Evolutionary conservation across 2,888 invertebrate species (phyloP).

Genomic region (Lysandra bellargus): DNA sequence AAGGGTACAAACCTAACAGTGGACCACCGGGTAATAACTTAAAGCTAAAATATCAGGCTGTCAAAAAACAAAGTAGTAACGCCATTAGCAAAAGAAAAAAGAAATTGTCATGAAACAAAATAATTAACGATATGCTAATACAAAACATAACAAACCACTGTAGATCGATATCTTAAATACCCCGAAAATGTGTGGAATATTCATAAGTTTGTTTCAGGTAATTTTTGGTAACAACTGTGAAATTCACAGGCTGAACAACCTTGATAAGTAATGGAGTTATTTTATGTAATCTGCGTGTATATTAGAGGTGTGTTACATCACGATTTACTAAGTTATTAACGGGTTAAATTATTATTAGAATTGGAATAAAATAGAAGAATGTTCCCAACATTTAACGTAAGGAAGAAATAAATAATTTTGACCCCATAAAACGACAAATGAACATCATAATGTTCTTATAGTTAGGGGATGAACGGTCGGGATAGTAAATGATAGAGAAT

Average conservation of each 20-base stretch:
- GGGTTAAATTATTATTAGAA: background rate
- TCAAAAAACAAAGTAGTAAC: conserved; percentile 23
- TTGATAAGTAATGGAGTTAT: conserved; percentile 27
- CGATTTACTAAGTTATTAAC: background rate
- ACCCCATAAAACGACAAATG: background rate
- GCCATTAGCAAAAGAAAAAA: conserved; percentile 21
- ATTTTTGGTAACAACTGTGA: conserved; percentile 22
- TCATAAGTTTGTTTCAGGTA: conserved; percentile 28
- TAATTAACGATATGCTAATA: conserved; percentile 30
- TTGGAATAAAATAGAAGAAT: background rate
- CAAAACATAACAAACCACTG: conserved; percentile 21
- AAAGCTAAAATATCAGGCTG: conserved; percentile 13
- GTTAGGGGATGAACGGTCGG: background rate
- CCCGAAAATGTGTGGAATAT: conserved; percentile 28
- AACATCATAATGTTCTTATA: background rate
- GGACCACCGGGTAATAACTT: background rate
- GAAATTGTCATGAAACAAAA: conserved; percentile 30
- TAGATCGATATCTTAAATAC: conserved; percentile 29
- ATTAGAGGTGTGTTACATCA: background rate
- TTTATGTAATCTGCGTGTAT: conserved; percentile 15
- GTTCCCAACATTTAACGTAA: background rate
- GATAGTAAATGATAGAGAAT: background rate
- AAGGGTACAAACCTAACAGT: background rate
- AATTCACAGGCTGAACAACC: conserved; percentile 15
- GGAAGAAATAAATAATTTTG: background rate